Conservation (phyloP, 2,888 invertebrate species). For the Drosophila neoperkinsi region DNA sequence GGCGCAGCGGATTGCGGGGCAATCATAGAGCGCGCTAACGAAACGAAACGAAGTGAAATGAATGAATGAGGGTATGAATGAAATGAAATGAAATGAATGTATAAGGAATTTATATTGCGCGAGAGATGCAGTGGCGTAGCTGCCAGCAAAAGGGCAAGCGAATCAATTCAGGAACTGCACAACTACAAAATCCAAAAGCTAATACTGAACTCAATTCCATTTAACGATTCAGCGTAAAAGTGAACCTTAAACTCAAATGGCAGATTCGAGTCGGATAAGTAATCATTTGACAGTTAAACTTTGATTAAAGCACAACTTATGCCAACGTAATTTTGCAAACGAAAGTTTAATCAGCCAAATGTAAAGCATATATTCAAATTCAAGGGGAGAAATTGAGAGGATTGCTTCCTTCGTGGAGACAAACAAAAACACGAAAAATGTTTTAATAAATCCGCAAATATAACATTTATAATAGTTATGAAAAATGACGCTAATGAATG, state of each 20-base stretch:
- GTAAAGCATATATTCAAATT: background rate
- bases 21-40: slow-evolving; percentile 45
- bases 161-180: background rate
- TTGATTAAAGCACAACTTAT: background rate
- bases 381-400: background rate
- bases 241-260: background rate
- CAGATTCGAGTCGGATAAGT: background rate
- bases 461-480: slow-evolving; percentile 3
- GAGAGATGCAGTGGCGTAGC: slow-evolving; percentile 45
- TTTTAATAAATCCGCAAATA: background rate
- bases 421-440: background rate
- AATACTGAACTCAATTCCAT: background rate
- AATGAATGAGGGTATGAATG: slow-evolving; percentile 53
- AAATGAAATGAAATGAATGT: slow-evolving; percentile 59
- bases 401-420: background rate
- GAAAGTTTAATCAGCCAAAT: background rate
- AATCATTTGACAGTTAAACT: background rate
- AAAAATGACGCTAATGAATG: background rate
- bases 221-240: background rate
- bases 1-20: slow-evolving; percentile 15
- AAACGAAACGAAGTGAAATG: slow-evolving; percentile 60
- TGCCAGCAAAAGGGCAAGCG: background rate
- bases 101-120: slow-evolving; percentile 72
- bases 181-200: background rate
- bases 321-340: background rate